Conservation (phyloP, 2,888 invertebrate species). For the Patella pellucida region DNA sequence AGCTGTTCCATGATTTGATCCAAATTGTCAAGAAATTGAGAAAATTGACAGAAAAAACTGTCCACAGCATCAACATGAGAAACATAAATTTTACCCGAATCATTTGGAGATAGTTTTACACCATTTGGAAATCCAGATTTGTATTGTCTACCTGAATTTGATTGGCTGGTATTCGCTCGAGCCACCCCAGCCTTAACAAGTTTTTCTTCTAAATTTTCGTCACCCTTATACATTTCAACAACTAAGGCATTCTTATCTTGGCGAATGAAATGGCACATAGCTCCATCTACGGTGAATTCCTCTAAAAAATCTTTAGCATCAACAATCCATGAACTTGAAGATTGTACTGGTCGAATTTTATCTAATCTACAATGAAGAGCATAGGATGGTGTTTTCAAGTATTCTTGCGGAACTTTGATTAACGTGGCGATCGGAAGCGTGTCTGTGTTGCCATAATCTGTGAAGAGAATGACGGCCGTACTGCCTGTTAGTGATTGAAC, state of each 20-base stretch:
- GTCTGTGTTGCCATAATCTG: slow-evolving; percentile 68
- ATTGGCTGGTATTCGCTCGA: slow-evolving; percentile 24
- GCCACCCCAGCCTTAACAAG: slow-evolving; percentile 49
- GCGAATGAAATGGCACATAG: slow-evolving; percentile 44
- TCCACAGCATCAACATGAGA: slow-evolving; percentile 48
- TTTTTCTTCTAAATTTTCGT: slow-evolving; percentile 45
- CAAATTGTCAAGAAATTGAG: slow-evolving; percentile 32
- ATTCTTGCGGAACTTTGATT: slow-evolving; percentile 46
- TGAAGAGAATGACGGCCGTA: slow-evolving; percentile 51
- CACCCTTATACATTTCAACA: slow-evolving; percentile 42
- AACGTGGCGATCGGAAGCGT: slow-evolving; percentile 43
- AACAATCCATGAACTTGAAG: slow-evolving; percentile 38
- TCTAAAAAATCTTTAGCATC: slow-evolving; percentile 54
- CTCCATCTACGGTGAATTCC: slow-evolving; percentile 48
- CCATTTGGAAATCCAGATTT: slow-evolving; percentile 22
- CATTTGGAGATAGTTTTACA: slow-evolving; percentile 25
- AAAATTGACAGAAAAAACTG: slow-evolving; percentile 56
- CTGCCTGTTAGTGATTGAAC: slow-evolving; percentile 35
- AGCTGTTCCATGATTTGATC: slow-evolving; percentile 49
- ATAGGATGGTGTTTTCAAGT: slow-evolving; percentile 46
- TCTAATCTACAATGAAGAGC: slow-evolving; percentile 52
- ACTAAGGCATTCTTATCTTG: slow-evolving; percentile 32
- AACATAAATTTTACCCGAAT: slow-evolving; percentile 40
- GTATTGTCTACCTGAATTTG: background rate
- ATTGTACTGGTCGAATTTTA: slow-evolving; percentile 40